Conservation (phyloP, 1,140 invertebrate genomes). For the Cydia splendana region DNA sequence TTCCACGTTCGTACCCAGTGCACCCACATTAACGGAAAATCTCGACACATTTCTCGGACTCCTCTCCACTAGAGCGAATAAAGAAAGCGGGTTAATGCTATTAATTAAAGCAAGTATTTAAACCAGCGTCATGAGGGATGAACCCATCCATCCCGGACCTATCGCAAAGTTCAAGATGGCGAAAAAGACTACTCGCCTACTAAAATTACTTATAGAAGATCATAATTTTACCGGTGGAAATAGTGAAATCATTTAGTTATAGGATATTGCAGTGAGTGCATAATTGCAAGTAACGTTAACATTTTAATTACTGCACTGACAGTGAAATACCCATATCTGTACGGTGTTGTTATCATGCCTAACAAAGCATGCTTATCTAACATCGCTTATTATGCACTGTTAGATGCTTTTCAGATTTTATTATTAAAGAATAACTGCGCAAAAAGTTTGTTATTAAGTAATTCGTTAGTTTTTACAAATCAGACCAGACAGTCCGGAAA, state of each 20-base stretch:
- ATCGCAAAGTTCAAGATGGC: neutral
- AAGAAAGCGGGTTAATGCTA: slow-evolving; percentile 65
- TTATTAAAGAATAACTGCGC: neutral
- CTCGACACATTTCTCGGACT: slow-evolving; percentile 69
- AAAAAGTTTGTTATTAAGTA: neutral
- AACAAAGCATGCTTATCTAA: slow-evolving; percentile 17
- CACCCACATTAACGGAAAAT: slow-evolving; percentile 69
- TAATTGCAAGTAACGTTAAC: slow-evolving; percentile 10
- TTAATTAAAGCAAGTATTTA: slow-evolving; percentile 45
- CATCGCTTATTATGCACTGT: neutral
- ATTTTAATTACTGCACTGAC: slow-evolving; percentile 9
- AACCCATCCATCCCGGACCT: neutral
- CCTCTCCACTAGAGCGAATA: slow-evolving; percentile 66
- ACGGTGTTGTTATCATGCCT: neutral
- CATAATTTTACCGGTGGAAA: neutral
- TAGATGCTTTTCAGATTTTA: slow-evolving; percentile 3
- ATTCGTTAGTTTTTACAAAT: slow-evolving; percentile 33
- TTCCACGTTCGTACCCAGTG: slow-evolving; percentile 65
- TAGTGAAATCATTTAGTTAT: neutral
- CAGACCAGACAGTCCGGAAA: slow-evolving; percentile 37
- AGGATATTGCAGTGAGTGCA: neutral
- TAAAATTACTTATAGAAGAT: neutral
- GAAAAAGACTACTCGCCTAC: neutral
- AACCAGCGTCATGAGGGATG: neutral
- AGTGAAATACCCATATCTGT: slow-evolving; percentile 6